Conservation (phyloP, 2,113 vertebrate genomes). For the Camelus bactrianus region DNA sequence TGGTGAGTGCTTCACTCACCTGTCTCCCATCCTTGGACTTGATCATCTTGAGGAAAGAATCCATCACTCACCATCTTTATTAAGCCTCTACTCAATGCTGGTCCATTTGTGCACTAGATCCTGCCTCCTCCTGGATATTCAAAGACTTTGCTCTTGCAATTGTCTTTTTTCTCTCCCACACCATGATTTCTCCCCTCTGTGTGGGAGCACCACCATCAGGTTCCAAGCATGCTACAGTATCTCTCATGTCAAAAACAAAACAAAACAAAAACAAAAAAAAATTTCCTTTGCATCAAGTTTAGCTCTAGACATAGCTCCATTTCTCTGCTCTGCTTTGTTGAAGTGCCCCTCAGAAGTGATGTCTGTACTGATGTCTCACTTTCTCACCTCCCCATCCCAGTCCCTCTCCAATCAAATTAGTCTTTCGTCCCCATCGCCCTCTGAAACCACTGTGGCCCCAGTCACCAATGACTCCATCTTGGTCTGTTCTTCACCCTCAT, state of each 20-base stretch:
- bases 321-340: background rate
- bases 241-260: background rate
- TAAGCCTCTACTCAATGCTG: background rate
- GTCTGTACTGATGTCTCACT: background rate
- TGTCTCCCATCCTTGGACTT: background rate
- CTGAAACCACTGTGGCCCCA: background rate
- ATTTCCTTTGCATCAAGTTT: background rate
- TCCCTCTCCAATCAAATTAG: background rate
- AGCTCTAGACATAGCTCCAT: background rate
- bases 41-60: background rate
- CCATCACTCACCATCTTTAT: background rate
- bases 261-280: background rate
- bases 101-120: background rate
- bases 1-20: background rate
- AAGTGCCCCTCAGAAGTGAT: background rate
- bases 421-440: too few relatives aligned
- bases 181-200: background rate
- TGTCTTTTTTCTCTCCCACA: background rate
- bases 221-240: too few relatives aligned
- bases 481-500: background rate
- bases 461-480: background rate
- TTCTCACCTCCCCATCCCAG: background rate
- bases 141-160: background rate
- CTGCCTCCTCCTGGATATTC: background rate
- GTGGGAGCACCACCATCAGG: background rate